Evolutionary conservation across 2,797 vertebrate species (phyloP), one percentile per base, ranked within the genome.

Genomic region (Acestrorhynchus altus): DNA sequence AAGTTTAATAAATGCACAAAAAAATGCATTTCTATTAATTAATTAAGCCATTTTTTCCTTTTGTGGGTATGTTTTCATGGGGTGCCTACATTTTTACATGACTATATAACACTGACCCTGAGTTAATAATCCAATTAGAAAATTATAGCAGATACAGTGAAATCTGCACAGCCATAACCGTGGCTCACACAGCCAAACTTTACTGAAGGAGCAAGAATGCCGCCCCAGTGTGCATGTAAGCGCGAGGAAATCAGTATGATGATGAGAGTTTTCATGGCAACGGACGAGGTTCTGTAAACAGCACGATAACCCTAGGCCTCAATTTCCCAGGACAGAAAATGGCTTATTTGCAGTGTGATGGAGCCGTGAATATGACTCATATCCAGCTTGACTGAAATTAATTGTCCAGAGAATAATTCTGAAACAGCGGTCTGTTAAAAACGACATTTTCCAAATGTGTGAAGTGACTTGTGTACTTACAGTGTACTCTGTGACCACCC

Each of bases 401-500:
- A 18, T 67, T 28, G 28, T 11, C 13, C 7, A 16, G 22, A 47
- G 22, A 26, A 47, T 4, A 46, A 66, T n/a, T 4, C 4, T 46
- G 44, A 46, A 49, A n/a, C 49, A 42, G 22, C 24, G 13, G 9
- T 57, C 11, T 26, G 20, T 57, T 24, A 26, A 57, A 57, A 5
- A 26, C 9, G 26, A 8, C 12, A 39, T 40, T 63, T 64, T 20
- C 10, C 22, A 13, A 46, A 13, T 7, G 4, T 72, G 22, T 56
- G 24, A 16, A 15, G 15, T 15, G 13, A 28, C 39, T 31, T 70
- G 15, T 35, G n/a, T 47, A 63, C 77, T 68, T 68, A 79, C 63
- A 15, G 77, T 76, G 35, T 97, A 98, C 72, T 99, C 97, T 8
- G 92, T 52, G 0, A 96, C 95, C 0, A 99, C 95, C 0, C 96